Evolutionary conservation across 2,888 invertebrate species (phyloP), one percentile per base, ranked within the genome.

Genomic region (Harmothoe impar): DNA sequence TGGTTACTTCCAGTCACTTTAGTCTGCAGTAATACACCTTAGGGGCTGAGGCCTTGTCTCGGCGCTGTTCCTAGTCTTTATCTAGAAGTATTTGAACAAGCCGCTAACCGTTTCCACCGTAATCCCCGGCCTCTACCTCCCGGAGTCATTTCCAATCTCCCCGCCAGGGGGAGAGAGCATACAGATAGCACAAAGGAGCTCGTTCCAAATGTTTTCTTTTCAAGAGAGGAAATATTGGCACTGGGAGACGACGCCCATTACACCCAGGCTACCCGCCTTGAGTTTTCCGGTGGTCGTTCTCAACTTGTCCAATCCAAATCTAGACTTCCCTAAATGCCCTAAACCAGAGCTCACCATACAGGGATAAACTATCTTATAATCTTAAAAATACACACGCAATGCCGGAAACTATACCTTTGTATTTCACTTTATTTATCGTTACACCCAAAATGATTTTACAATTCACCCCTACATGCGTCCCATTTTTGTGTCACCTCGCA

Each of bases 201-300:
- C 25, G 33, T 35, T 81, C 20, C 0, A 81, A 81, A 81, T 81
- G 81, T 81, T 81, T 15, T 81, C 81, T 81, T 81, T 81, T 81
- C 81, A 81, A 43, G 81, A 81, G 35, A 43, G 43, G 81, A 31
- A 81, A 81, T 81, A 43, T 81, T 81, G 81, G 81, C 81, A 35
- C 15, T 15, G 43, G 31, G 77, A 15, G 33, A 43, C 81, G 25
- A 77, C 77, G 29, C 20, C 77, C 29, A 31, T 31, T 31, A 1
- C 77, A 5, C 62, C 1, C 25, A 7, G 5, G 62, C 62, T 62
- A n/a, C 62, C 25, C 20, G n/a, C 62, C n/a, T n/a, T n/a, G n/a
- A n/a, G n/a, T n/a, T n/a, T n/a, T 25, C n/a, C 20, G 10, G 15
- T 15, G 25, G 15, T 5, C 62, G n/a, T 62, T 62, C 62, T 17